Base-by-base conservation (phyloP, 37 sponge, comb jelly and placozoan genomes). In the Ianthella basta region DNA sequence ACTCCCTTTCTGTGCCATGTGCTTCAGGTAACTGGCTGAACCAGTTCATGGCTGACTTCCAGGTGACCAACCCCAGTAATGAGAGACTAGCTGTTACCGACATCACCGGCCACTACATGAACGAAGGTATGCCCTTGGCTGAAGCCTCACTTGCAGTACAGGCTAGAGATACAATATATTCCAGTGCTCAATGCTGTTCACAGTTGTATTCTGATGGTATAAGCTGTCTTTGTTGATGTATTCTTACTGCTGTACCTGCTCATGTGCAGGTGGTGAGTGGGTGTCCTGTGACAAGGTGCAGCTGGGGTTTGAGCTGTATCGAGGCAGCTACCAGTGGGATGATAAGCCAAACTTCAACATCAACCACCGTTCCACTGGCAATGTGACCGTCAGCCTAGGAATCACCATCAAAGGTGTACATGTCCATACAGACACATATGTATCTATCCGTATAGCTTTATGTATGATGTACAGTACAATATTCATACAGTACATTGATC, bases 1-100 rank as follows among this genome's bases (percentile, higher is more conserved):
- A n/a, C n/a, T n/a, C n/a, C n/a, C n/a, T n/a, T n/a, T n/a, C n/a
- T 8, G 50, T 44, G 50, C 8, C 50, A 10, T 44, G 50, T 44
- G 50, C 8, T 55, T 75, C 83, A 89, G 90, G 80, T 2, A 86
- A 77, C 33, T 90, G 86, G 86, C 79, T 56, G 30, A 90, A 90
- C 68, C 30, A 56, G 77, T 90, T 90, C 60, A 82, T 64, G 50
- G 67, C 80, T 19, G 54, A 25, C 10, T 24, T 90, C 32, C 82
- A 50, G 53, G 59, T 82, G 15, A 86, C 80, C 56, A 90, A 90
- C 59, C 54, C 57, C 21, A 38, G 65, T 0, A 60, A 57, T 27
- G 44, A 69, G 23, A 40, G 41, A 3, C 30, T 90, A 0, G 59
- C 83, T 23, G 64, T 83, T 16, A 86, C 79, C 8, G 83, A 90